These are phyloP conservation scores for Rhinophrynus dorsalis DNA, from an alignment of 2,797 vertebrate genomes.

Conservation along the genomic window DNA sequence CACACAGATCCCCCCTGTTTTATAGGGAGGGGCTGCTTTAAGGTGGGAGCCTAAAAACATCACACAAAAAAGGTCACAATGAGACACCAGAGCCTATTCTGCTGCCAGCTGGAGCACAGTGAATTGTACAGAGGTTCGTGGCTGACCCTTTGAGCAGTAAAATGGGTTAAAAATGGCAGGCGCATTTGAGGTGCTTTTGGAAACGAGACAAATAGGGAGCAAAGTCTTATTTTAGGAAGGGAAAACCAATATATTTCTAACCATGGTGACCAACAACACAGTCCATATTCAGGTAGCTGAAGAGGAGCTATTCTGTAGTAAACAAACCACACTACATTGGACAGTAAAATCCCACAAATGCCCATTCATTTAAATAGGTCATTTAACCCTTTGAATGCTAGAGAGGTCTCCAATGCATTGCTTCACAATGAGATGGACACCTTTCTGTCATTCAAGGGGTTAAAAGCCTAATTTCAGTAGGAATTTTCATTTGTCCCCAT, in stretches of 20 bases:
- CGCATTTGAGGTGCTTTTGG: neutral
- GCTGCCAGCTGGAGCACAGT: neutral
- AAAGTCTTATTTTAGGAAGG: neutral
- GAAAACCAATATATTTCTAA: neutral
- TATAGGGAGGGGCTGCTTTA: slow-evolving; percentile 45
- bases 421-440: no score
- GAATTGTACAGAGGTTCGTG: neutral
- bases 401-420: no score
- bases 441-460: no score
- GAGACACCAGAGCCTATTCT: neutral
- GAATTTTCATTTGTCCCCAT: no score
- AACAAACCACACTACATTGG: no score
- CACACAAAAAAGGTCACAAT: slow-evolving; percentile 37
- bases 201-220: neutral
- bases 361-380: no score
- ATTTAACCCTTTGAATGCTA: no score
- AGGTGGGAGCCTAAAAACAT: slow-evolving; percentile 45
- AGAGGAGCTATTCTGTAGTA: no score
- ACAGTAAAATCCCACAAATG: no score
- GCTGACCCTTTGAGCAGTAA: neutral
- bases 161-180: neutral
- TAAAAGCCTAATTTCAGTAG: no score
- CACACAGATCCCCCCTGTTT: slow-evolving; percentile 41
- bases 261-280: neutral
- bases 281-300: neutral